Conservation (phyloP, 2,113 vertebrate genomes). For the Garra rufa region DNA sequence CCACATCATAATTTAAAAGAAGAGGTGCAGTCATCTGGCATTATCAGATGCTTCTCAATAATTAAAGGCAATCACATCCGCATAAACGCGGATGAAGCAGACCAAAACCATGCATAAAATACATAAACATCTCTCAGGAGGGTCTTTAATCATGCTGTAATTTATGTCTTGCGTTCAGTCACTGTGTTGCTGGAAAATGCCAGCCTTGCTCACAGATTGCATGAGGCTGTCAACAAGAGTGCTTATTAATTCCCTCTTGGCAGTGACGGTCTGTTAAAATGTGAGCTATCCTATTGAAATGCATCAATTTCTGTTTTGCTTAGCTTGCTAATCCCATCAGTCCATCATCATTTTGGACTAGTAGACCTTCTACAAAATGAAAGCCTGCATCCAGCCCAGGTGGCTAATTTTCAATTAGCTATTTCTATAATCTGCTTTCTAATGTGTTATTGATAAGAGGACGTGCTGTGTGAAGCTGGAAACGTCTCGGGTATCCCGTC, state of each 20-base stretch:
- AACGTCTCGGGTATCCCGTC: constrained; percentile 16
- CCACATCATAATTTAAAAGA: constrained; percentile 32
- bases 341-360: not conserved
- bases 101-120: constrained; percentile 30
- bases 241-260: constrained; percentile 39
- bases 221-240: constrained; percentile 30
- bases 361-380: not conserved
- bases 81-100: not conserved
- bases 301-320: constrained; percentile 35
- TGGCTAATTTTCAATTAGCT: not conserved
- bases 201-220: constrained; percentile 39
- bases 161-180: constrained; percentile 37
- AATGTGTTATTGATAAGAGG: constrained; percentile 27
- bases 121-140: constrained; percentile 38
- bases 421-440: not conserved
- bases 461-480: constrained; percentile 14
- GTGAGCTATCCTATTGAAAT: constrained; percentile 25
- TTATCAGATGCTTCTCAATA: constrained; percentile 43
- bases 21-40: constrained; percentile 40
- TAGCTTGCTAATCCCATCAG: constrained; percentile 17
- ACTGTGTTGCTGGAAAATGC: constrained; percentile 35
- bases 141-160: constrained; percentile 41
- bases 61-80: constrained; percentile 40
- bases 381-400: not conserved
- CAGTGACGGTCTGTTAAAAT: constrained; percentile 12